phyloP scores from a whole-genome alignment of 2,113 vertebrate species.

The Nestor notabilis region DNA sequence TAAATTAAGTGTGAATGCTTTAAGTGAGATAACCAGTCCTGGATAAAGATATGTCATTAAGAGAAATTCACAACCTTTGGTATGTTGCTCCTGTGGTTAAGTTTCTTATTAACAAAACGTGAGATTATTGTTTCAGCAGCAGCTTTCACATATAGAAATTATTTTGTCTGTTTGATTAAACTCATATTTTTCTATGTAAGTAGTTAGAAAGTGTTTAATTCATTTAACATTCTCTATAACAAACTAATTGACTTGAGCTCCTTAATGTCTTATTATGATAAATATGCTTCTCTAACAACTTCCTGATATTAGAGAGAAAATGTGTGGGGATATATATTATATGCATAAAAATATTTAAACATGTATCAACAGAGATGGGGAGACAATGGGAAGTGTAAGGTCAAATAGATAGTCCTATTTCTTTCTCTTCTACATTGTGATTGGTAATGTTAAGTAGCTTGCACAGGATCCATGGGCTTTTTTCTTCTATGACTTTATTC shows the following conservation, averaged over 20 bases:
- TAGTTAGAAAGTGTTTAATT: not conserved
- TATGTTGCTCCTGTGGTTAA: not conserved
- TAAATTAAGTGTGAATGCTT: not conserved
- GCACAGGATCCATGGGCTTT: not conserved
- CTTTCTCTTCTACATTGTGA: not conserved
- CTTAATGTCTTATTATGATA: not conserved
- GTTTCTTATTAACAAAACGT: not conserved
- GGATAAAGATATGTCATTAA: not conserved
- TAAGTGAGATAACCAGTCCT: not conserved
- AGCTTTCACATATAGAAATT: not conserved
- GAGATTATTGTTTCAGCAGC: not conserved
- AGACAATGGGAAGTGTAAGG: not conserved
- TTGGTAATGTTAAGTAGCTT: not conserved
- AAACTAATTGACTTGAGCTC: not conserved
- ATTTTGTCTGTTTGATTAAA: not conserved
- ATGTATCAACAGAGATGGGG: not conserved
- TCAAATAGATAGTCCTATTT: not conserved
- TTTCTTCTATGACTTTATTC: not conserved
- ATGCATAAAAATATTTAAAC: not conserved
- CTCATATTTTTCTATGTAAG: accelerated
- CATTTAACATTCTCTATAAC: not conserved
- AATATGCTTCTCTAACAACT: not conserved
- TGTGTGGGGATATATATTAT: accelerated
- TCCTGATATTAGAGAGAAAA: not conserved
- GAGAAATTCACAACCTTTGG: not conserved